Evolutionary conservation across 2,113 vertebrate genomes (phyloP).

Genomic region (Seriola dumerili): DNA sequence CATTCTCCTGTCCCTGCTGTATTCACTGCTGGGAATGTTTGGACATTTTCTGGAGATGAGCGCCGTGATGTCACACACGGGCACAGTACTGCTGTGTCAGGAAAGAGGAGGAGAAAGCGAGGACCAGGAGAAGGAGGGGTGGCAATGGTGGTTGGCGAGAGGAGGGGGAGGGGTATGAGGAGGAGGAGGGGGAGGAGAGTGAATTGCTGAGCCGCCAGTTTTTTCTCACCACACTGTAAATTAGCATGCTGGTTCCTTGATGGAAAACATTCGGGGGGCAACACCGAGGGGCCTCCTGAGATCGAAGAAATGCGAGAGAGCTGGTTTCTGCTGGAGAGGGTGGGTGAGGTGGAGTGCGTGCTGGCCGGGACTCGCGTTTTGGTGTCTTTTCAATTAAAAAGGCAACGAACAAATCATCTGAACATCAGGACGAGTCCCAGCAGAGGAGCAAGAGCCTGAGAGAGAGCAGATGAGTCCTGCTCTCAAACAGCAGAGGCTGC

Average conservation of each 20-base stretch:
- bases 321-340: slow-evolving; percentile 35
- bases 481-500: slow-evolving; percentile 41
- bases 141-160: slow-evolving; percentile 8
- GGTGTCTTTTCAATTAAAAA: slow-evolving; percentile 67
- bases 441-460: slow-evolving; percentile 50
- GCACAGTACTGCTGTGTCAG: slow-evolving; percentile 76
- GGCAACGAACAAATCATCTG: slow-evolving; percentile 53
- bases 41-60: slow-evolving; percentile 70
- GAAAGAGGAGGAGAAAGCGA: slow-evolving; percentile 57
- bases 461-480: slow-evolving; percentile 55
- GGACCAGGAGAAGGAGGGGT: background rate
- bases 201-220: slow-evolving; percentile 70
- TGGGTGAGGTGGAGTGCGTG: background rate
- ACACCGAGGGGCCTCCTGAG: slow-evolving; percentile 45
- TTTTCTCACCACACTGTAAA: slow-evolving; percentile 77
- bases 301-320: slow-evolving; percentile 49
- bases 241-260: slow-evolving; percentile 68
- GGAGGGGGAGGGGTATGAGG: slow-evolving; percentile 34
- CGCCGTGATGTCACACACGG: slow-evolving; percentile 78
- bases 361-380: too few relatives aligned
- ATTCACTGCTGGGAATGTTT: slow-evolving; percentile 64
- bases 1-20: slow-evolving; percentile 56
- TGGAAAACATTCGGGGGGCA: slow-evolving; percentile 75
- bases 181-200: slow-evolving; percentile 13
- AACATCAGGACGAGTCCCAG: slow-evolving; percentile 22